Percentiles rank a stretch among this genome's conserved stretches.
Conservation (phyloP, 2,797 vertebrate species). For the Rhincodon typus region DNA sequence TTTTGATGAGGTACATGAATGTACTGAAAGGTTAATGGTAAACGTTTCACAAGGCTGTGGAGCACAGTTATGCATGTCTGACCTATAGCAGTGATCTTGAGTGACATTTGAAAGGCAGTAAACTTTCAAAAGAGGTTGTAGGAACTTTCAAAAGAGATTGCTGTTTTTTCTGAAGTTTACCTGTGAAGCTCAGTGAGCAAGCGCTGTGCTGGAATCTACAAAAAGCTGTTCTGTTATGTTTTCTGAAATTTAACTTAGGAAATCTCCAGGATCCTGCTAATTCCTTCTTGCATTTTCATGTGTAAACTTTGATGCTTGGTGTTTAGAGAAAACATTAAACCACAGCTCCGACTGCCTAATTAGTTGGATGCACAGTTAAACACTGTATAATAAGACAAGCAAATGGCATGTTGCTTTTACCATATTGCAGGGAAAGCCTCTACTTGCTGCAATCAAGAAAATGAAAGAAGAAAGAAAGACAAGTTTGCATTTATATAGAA, state of each 20-base stretch:
- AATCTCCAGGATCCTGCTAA: not conserved
- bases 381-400: not conserved
- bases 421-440: not conserved
- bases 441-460: too few species aligned
- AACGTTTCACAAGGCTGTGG: slow-evolving; percentile 45
- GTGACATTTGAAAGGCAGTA: not conserved
- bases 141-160: not conserved
- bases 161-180: too few species aligned
- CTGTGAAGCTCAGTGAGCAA: not conserved
- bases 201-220: not conserved
- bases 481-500: not conserved
- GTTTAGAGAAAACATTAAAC: not conserved
- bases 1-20: slow-evolving; percentile 52
- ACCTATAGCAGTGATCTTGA: not conserved
- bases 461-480: not conserved
- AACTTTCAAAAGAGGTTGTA: not conserved
- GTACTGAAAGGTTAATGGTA: slow-evolving; percentile 52
- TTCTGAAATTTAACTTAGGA: slow-evolving; percentile 36
- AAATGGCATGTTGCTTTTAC: not conserved
- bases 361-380: not conserved
- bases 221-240: slow-evolving; percentile 46
- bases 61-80: not conserved
- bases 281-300: not conserved
- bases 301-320: not conserved
- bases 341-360: not conserved